Percentiles rank a stretch among this genome's conserved stretches.
phyloP scores from a whole-genome alignment of 2,888 invertebrate species.

The Chymomyza procnemis region DNA sequence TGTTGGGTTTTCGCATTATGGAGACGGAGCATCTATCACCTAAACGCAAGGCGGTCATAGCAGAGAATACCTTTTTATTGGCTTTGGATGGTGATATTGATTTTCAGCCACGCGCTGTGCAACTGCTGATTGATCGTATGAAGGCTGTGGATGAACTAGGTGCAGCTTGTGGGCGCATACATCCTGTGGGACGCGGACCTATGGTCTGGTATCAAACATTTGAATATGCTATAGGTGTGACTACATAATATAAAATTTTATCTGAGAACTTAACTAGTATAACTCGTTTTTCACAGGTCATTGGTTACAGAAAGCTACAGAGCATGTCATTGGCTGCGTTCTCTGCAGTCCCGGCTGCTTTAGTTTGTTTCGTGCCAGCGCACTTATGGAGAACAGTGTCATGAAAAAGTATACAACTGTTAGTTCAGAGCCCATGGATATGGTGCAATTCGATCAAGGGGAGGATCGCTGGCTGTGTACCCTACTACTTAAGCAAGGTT shows the following conservation, averaged over 20 bases:
- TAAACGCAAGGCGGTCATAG: slow-evolving; percentile 82
- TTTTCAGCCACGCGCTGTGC: slow-evolving; percentile 89
- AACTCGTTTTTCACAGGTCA: slow-evolving; percentile 79
- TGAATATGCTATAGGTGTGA: slow-evolving; percentile 88
- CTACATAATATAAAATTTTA: background rate
- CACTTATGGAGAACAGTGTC: slow-evolving; percentile 93
- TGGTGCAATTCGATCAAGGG: slow-evolving; percentile 96
- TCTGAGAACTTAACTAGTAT: too few relatives aligned
- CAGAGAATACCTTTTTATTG: slow-evolving; percentile 89
- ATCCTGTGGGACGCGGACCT: slow-evolving; percentile 89
- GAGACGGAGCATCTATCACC: slow-evolving; percentile 79
- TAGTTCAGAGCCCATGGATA: slow-evolving; percentile 88
- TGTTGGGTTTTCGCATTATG: slow-evolving; percentile 89
- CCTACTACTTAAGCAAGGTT: slow-evolving; percentile 92
- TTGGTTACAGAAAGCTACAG: slow-evolving; percentile 95
- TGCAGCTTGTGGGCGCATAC: slow-evolving; percentile 93
- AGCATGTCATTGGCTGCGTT: slow-evolving; percentile 93
- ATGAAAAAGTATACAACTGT: slow-evolving; percentile 92
- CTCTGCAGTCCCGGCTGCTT: slow-evolving; percentile 95
- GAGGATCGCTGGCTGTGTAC: slow-evolving; percentile 98
- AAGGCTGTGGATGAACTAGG: slow-evolving; percentile 89
- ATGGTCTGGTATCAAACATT: slow-evolving; percentile 94
- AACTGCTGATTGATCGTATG: slow-evolving; percentile 90
- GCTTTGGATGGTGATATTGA: slow-evolving; percentile 94
- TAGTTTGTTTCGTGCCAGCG: slow-evolving; percentile 91